These are phyloP conservation scores for Dromococcyx pavoninus DNA, from an alignment of 2,797 vertebrate genomes.

Conservation along the genomic window DNA sequence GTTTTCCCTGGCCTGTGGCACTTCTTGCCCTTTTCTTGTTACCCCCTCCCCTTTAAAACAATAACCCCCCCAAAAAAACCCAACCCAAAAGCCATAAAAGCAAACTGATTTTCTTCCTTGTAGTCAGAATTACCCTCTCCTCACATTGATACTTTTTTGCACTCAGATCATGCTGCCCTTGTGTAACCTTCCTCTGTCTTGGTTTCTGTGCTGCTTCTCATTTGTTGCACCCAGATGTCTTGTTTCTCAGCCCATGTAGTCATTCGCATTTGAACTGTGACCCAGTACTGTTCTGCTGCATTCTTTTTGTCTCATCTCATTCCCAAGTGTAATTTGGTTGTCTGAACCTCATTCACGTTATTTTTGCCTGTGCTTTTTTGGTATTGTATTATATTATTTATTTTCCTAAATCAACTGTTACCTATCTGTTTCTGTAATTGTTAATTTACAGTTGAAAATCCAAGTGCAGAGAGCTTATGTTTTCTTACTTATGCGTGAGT, in stretches of 20 bases:
- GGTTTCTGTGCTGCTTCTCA: not conserved
- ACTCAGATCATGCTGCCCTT: not conserved
- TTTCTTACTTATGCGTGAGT: not conserved
- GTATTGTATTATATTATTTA: not conserved
- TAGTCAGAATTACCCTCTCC: not conserved
- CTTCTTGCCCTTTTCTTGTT: not conserved
- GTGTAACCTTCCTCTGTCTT: not conserved
- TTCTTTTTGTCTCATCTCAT: not conserved
- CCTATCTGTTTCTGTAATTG: not conserved
- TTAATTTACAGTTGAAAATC: not conserved
- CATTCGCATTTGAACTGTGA: not conserved
- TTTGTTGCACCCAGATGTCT: not conserved
- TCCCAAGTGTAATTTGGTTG: not conserved
- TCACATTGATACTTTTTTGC: not conserved
- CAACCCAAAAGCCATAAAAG: too few relatives aligned
- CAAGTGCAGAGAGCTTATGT: not conserved
- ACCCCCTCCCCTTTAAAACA: rapidly evolving
- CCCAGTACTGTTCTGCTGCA: not conserved
- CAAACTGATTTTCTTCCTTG: not conserved
- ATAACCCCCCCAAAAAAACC: too few relatives aligned
- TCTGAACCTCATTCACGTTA: not conserved
- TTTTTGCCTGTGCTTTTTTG: not conserved
- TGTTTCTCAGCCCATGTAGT: not conserved
- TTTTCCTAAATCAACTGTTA: not conserved
- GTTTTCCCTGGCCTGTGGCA: not conserved